Conservation (phyloP, 2,113 vertebrate genomes). For the Peromyscus leucopus region DNA sequence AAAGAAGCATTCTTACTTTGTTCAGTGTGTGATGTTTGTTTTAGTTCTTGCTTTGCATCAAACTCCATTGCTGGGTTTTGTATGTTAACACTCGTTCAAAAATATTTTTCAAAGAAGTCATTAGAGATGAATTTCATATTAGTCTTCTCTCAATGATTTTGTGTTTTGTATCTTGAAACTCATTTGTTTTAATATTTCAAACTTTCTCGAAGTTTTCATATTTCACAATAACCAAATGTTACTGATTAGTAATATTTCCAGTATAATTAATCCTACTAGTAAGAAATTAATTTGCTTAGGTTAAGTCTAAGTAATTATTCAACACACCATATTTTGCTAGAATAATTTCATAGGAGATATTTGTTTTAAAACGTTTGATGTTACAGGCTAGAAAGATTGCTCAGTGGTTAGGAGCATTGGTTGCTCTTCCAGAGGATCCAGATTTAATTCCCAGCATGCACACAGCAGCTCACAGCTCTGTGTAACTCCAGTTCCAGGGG, state of each 20-base stretch:
- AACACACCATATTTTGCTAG: neutral
- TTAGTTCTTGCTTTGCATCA: neutral
- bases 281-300: neutral
- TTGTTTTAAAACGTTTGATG: neutral
- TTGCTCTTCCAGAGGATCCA: neutral
- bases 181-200: neutral
- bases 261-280: neutral
- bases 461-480: too few relatives aligned
- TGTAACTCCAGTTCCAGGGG: neutral
- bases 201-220: neutral
- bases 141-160: neutral
- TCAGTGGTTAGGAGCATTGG: neutral
- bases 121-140: neutral
- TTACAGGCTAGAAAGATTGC: neutral
- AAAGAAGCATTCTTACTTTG: neutral
- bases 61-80: neutral
- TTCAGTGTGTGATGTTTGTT: neutral
- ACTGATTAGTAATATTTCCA: neutral
- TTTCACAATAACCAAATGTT: neutral
- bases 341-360: neutral
- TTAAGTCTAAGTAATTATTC: neutral
- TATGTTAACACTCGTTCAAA: neutral
- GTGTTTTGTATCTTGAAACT: neutral
- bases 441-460: neutral
- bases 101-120: neutral